Base-by-base conservation (phyloP, 2,888 invertebrate species). In the Steinernema carpocapsae region DNA sequence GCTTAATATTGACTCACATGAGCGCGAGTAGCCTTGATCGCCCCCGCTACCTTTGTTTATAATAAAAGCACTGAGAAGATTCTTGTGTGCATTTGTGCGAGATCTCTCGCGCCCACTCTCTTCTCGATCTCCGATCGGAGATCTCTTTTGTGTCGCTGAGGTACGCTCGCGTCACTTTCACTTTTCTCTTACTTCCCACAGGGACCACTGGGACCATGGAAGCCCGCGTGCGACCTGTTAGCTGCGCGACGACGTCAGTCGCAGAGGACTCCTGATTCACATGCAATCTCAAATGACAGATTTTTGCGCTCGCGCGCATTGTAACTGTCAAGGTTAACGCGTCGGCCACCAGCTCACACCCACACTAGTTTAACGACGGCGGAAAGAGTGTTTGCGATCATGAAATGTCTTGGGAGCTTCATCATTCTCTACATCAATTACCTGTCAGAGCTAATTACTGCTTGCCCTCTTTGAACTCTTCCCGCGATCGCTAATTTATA, bases 311-410 rank as follows among this genome's bases (percentile, higher is more conserved):
- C 64, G 32, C 64, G 64, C 64, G 29, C 19, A 48, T 48, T 48
- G 48, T 48, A 52, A 52, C 64, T 64, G 64, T 64, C 64, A 64
- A 64, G 64, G 64, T 64, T 64, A 64, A 32, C 64, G 64, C 32
- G 64, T 48, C 14, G 48, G 37, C n/a, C 43, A 14, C 10, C 43
- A 43, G 48, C 48, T 48, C 48, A 48, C 64, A 64, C 64, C 64
- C 48, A 48, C 64, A 64, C 64, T 32, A 64, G 64, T 64, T 64
- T 64, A 37, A 37, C 37, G 37, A 10, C 64, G 64, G 24, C 37
- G 64, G 32, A 64, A 64, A 29, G 29, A 14, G 37, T 64, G 64
- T 64, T 64, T 29, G 32, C 64, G 19, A 64, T 26, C 17, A 29
- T 37, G 24, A 32, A 64, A 26, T 26, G 64, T 32, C 64, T 64